Conservation (phyloP, 2,797 vertebrate genomes). For the Periparus ater region DNA sequence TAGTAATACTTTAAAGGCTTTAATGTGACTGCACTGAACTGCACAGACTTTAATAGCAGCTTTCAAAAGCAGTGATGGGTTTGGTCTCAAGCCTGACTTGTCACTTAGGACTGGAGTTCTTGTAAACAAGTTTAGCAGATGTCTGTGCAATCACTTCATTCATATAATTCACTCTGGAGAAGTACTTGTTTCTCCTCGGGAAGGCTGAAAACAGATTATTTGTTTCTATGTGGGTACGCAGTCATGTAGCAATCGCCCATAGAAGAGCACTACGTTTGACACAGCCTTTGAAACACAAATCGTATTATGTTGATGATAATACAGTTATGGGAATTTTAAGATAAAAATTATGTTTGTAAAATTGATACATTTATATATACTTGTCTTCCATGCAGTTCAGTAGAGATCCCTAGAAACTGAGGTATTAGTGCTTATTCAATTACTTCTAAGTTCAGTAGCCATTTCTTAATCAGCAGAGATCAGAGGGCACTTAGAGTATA, state of each 20-base stretch:
- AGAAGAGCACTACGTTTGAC: background rate
- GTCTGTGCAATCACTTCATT: conserved; percentile 20
- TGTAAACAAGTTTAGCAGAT: conserved; percentile 35
- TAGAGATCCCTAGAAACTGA: background rate
- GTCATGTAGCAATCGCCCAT: background rate
- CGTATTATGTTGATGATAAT: background rate
- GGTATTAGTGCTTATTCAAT: background rate
- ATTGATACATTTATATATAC: background rate
- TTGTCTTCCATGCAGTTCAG: background rate
- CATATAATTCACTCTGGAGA: background rate
- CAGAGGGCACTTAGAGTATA: background rate
- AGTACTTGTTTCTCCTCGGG: background rate
- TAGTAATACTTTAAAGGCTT: conserved; percentile 39
- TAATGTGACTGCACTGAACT: conserved; percentile 41
- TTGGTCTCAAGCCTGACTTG: conserved; percentile 20
- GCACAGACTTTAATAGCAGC: conserved; percentile 5
- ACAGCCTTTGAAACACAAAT: background rate
- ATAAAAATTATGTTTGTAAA: background rate
- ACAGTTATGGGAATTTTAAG: background rate
- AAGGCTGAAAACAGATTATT: background rate
- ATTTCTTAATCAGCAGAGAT: background rate
- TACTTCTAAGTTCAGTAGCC: background rate
- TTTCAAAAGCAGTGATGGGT: conserved; percentile 39
- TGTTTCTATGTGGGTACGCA: background rate
- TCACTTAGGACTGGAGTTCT: conserved; percentile 18